Evolutionary conservation across 2,888 invertebrate species (phyloP).

Genomic region (Abrostola triplasia): DNA sequence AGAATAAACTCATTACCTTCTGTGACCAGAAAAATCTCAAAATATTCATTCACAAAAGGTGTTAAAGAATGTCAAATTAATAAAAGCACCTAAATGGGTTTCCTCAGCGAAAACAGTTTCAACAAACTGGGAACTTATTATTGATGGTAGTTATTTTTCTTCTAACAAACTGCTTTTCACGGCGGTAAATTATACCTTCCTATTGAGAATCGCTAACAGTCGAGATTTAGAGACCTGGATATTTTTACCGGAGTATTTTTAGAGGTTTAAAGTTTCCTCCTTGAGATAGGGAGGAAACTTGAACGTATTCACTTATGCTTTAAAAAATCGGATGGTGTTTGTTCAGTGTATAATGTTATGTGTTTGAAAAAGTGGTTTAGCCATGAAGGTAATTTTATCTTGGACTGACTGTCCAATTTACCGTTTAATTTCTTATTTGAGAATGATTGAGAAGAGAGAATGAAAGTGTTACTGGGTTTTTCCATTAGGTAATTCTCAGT

Average conservation of each 20-base stretch:
- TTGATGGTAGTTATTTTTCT: conserved; percentile 52
- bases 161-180: conserved; percentile 51
- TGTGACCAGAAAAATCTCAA: too few relatives aligned
- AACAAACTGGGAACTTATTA: conserved; percentile 50
- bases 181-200: conserved; percentile 50
- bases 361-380: too few relatives aligned
- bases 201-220: conserved; percentile 46
- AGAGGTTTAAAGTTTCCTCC: conserved; percentile 22
- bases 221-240: conserved; percentile 48
- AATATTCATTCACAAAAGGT: background rate
- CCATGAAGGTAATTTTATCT: too few relatives aligned
- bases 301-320: background rate
- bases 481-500: too few relatives aligned
- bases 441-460: too few relatives aligned
- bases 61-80: conserved; percentile 9
- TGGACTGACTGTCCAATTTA: too few relatives aligned
- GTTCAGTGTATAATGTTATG: background rate
- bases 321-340: background rate
- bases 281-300: conserved; percentile 5
- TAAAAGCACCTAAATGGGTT: conserved; percentile 27
- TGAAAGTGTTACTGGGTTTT: too few relatives aligned
- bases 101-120: conserved; percentile 37
- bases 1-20: too few relatives aligned
- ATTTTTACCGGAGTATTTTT: conserved; percentile 33
- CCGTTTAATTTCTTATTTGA: too few relatives aligned